Evolutionary conservation across 2,797 vertebrate genomes (phyloP).

Genomic region (Hylomyscus alleni): DNA sequence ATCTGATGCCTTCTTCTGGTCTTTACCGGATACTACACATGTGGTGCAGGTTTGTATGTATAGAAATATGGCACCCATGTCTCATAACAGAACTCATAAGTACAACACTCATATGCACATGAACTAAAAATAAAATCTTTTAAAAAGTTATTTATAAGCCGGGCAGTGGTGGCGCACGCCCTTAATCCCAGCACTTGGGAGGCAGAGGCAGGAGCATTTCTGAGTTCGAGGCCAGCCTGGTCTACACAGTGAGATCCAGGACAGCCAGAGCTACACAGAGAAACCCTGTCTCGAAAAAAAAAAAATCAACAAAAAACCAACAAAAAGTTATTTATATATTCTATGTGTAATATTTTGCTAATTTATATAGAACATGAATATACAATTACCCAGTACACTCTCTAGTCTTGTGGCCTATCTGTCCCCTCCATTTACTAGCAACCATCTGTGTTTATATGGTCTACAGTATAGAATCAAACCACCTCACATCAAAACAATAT

Average conservation of each 20-base stretch:
- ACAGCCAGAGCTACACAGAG: no score
- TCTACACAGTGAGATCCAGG: no score
- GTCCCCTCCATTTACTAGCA: not conserved
- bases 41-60: not conserved
- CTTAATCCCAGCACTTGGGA: no score
- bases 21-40: not conserved
- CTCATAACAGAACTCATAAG: not conserved
- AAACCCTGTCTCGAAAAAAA: no score
- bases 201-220: no score
- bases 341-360: not conserved
- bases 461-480: not conserved
- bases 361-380: not conserved
- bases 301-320: no score
- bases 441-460: not conserved
- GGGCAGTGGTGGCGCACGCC: no score
- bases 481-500: not conserved
- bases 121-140: not conserved
- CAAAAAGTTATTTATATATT: not conserved
- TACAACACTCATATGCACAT: not conserved
- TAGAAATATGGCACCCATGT: not conserved
- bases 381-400: not conserved
- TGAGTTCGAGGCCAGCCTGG: no score
- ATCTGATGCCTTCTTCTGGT: not conserved
- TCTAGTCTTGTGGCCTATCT: not conserved
- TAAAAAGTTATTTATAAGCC: not conserved